Evolutionary conservation across 2,888 invertebrate genomes (phyloP), one percentile per base, ranked within the genome.

Genomic region (Nomada lathburiana): DNA sequence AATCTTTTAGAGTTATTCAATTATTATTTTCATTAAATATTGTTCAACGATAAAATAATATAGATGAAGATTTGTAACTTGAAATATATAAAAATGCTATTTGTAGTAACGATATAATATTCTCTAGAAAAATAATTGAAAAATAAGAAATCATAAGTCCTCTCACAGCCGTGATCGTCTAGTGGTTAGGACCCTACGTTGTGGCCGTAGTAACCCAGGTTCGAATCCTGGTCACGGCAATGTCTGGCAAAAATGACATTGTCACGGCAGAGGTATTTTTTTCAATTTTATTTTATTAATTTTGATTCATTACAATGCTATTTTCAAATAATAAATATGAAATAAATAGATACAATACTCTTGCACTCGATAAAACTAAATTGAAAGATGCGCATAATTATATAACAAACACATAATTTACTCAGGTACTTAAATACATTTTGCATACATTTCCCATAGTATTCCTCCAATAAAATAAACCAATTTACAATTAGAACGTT

Each of bases 151-250:
- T 47, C 16, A 47, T 91, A 78, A 84, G 9, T 85, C 80, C 86
- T 88, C 83, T 70, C 57, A n/a, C 79, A 89, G 88, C 86, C 88
- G 93, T 93, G 93, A 93, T 93, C 93, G 93, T 93, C 93, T 93
- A 93, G 93, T 93, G 93, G 93, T 93, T 91, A 93, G 93, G 94
- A 94, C 93, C 93, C 93, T 93, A 94, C 94, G 94, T 94, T 94
- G 94, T 94, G 94, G 94, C 94, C 94, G 94, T 93, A 93, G 93
- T 93, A 93, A 94, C 93, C 94, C 94, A 94, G 94, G 94, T 94
- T 94, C 93, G 93, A 94, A 94, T 94, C 94, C 94, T 94, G 94
- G 94, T 94, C 94, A 93, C 93, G 94, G 93, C 94, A 94, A 92
- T 93, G 92, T 91, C 74, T 62, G 57, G 4, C 67, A 71, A 55